phyloP scores from a whole-genome alignment of 2,797 vertebrate species.

The Agapornis canus region DNA sequence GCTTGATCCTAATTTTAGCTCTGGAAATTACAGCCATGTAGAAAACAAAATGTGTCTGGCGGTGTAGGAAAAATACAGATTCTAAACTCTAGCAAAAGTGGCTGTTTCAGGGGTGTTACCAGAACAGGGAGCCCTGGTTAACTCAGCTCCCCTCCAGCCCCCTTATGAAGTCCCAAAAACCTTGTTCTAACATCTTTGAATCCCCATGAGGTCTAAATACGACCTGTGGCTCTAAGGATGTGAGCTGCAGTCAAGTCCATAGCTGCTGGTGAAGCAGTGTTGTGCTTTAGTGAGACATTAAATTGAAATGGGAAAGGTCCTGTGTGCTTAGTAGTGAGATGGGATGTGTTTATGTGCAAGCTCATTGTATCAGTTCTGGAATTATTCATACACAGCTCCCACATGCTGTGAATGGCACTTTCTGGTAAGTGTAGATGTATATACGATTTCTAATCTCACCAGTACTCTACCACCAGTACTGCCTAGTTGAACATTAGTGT shows the following conservation, averaged over 20 bases:
- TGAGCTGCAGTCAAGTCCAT: background rate
- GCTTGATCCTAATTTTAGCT: constrained; percentile 50
- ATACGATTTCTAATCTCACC: background rate
- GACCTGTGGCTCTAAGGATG: background rate
- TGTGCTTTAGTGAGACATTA: background rate
- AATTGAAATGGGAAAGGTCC: background rate
- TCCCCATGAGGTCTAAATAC: background rate
- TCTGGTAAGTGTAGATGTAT: background rate
- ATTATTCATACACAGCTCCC: background rate
- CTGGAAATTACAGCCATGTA: constrained; percentile 25
- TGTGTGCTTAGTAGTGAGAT: background rate
- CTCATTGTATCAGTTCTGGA: background rate
- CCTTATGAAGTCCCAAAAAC: background rate
- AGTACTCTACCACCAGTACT: background rate
- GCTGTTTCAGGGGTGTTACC: constrained; percentile 6
- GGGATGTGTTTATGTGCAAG: background rate
- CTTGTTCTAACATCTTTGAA: background rate
- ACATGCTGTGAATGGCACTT: background rate
- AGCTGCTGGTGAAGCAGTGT: background rate
- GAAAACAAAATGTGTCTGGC: constrained; percentile 46
- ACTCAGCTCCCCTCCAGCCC: background rate
- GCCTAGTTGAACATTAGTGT: background rate
- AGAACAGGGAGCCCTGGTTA: background rate
- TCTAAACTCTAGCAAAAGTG: background rate
- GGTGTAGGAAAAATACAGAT: constrained; percentile 56